Evolutionary conservation across 1,140 invertebrate species (phyloP), one percentile per base, ranked within the genome.

Genomic region (Drosophila tristis): DNA sequence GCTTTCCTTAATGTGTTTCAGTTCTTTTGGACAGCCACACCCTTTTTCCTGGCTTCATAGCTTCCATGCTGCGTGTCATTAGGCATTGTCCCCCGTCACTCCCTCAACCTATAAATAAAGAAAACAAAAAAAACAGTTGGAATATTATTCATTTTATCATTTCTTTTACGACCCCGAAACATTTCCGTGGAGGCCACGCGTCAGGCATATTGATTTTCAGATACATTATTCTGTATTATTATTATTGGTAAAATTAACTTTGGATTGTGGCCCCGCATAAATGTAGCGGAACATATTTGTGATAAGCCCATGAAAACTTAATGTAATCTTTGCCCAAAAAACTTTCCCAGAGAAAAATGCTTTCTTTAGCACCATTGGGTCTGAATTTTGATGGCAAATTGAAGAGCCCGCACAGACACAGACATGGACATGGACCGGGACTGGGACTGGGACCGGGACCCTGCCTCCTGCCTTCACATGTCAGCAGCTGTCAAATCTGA

Each of bases 401-500:
- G 56, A 61, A 62, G 11, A 39, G 35, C 11, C 35, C 35, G 35
- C 35, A 39, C 35, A 39, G 35, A 35, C 4, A 13, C 9, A 11
- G 11, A 11, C 4, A 13, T 0, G 13, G 35, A 39, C 35, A 39
- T 2, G 11, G 35, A 11, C 35, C 5, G 2, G 8, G 35, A 39
- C 35, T 13, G 0, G 3, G 9, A 39, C 8, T 2, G 7, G 7
- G 7, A 16, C 29, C 16, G n/a, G 25, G 44, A 31, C 44, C 25
- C 43, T 11, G 15, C 48, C 45, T 49, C 13, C 48, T 48, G 63
- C 63, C 65, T 72, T 70, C 60, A 54, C 35, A 39, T 64, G 71
- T 74, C 73, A 50, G 72, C 73, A 56, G 72, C 72, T 76, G 72
- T 76, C 72, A 76, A 74, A 76, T 50, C 55, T 75, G 47, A 64